Conservation (phyloP, 1,140 invertebrate species). For the Dermatophagoides farinae region DNA sequence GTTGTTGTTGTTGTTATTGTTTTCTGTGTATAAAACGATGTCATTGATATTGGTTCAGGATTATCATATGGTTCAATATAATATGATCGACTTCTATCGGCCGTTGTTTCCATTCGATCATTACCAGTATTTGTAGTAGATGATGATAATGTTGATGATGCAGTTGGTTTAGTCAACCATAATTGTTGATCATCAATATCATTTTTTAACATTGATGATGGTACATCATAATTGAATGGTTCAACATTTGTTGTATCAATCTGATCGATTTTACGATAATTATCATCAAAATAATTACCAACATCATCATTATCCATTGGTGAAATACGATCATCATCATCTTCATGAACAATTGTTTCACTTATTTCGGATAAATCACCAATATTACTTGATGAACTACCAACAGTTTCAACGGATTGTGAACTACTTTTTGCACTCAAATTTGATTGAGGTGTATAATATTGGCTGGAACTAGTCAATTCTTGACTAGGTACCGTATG, state of each 20-base stretch:
- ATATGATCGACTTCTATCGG: background rate
- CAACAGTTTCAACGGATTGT: constrained; percentile 49
- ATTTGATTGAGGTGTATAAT: constrained; percentile 51
- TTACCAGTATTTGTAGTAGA: too few species aligned
- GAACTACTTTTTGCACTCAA: constrained; percentile 44
- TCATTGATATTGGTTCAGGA: background rate
- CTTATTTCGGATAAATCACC: constrained; percentile 62
- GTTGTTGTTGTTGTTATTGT: too few species aligned
- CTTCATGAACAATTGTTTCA: constrained; percentile 55
- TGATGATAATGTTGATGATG: too few species aligned
- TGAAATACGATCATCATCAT: constrained; percentile 19
- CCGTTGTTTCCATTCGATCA: background rate
- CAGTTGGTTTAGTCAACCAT: too few species aligned
- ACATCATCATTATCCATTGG: constrained; percentile 13
- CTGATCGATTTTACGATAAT: constrained; percentile 26
- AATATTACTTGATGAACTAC: constrained; percentile 58
- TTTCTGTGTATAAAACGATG: background rate
- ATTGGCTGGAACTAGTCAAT: constrained; percentile 32
- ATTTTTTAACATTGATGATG: constrained; percentile 24
- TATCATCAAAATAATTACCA: constrained; percentile 9
- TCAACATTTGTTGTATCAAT: constrained; percentile 25
- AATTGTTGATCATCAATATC: too few species aligned
- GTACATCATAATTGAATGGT: constrained; percentile 33
- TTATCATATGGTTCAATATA: background rate
- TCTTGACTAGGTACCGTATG: constrained; percentile 57